Percentiles rank a stretch among this genome's conserved stretches.
phyloP scores from a whole-genome alignment of 2,113 vertebrate genomes.

The Sprattus sprattus region DNA sequence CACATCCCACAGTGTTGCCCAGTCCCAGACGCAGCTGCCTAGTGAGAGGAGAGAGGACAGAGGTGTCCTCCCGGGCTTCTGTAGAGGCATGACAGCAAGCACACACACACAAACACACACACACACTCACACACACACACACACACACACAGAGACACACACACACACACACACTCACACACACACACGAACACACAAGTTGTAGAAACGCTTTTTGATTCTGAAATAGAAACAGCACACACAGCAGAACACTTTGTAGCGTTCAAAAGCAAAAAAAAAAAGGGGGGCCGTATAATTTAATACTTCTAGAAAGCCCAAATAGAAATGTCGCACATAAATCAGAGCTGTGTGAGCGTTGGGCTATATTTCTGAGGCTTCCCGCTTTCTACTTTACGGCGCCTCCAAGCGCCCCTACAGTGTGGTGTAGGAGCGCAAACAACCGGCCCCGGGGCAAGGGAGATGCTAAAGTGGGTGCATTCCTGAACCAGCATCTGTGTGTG shows the following conservation, averaged over 20 bases:
- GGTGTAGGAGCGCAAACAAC: too few species aligned
- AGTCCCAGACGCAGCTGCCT: too few species aligned
- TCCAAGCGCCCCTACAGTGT: background rate
- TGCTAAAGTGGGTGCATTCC: background rate
- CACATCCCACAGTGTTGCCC: too few species aligned
- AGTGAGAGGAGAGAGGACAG: too few species aligned
- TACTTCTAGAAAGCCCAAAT: background rate
- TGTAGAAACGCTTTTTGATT: background rate
- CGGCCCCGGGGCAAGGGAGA: too few species aligned
- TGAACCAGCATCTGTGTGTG: background rate
- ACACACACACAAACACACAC: background rate
- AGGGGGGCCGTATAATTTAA: background rate
- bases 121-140: constrained; percentile 30
- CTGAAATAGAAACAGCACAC: background rate
- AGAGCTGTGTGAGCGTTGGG: background rate
- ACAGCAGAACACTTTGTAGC: background rate
- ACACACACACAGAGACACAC: constrained; percentile 40
- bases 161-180: constrained; percentile 2
- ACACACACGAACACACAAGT: constrained; percentile 4
- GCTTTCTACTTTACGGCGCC: background rate
- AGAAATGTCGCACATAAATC: background rate
- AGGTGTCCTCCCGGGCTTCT: too few species aligned
- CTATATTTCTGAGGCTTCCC: background rate
- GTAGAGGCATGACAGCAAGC: background rate
- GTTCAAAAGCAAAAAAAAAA: background rate